Percentiles rank a stretch among this genome's conserved stretches.
These are phyloP conservation scores for Pavo muticus DNA, from an alignment of 2,113 vertebrate genomes.

Conservation along the genomic window DNA sequence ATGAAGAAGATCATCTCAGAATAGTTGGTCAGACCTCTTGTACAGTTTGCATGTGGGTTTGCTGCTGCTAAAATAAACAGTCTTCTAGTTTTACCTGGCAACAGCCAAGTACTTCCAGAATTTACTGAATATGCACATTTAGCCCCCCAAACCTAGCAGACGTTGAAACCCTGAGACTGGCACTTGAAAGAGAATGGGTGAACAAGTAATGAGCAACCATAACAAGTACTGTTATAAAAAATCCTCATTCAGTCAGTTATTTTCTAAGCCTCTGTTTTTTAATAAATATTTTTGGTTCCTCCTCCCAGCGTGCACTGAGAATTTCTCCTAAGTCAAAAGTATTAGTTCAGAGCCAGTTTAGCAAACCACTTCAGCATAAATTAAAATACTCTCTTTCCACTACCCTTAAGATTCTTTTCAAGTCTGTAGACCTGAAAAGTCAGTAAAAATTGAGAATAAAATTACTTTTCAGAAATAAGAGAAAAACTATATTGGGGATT, in stretches of 20 bases:
- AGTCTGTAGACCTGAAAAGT: neutral
- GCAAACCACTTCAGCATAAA: neutral
- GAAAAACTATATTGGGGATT: neutral
- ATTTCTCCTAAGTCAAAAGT: neutral
- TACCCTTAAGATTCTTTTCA: neutral
- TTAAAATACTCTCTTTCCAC: neutral
- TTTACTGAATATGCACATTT: neutral
- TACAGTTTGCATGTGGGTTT: neutral
- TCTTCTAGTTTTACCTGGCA: neutral
- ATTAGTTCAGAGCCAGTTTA: neutral
- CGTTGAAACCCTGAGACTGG: neutral
- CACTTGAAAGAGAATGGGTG: neutral
- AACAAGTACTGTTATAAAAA: neutral
- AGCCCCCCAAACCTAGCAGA: neutral
- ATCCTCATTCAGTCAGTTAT: neutral
- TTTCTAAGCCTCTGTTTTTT: neutral
- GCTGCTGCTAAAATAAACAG: neutral
- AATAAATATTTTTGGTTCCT: neutral
- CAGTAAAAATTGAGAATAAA: neutral
- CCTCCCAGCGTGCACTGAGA: neutral
- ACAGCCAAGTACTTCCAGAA: neutral
- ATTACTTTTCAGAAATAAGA: neutral
- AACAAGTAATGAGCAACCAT: neutral
- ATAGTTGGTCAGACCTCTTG: neutral
- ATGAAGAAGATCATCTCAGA: neutral